A percentile compares a stretch with the other conserved stretches of the same genome.
Evolutionary conservation across 2,797 vertebrate species (phyloP).

Genomic region (Novumbra hubbsi): DNA sequence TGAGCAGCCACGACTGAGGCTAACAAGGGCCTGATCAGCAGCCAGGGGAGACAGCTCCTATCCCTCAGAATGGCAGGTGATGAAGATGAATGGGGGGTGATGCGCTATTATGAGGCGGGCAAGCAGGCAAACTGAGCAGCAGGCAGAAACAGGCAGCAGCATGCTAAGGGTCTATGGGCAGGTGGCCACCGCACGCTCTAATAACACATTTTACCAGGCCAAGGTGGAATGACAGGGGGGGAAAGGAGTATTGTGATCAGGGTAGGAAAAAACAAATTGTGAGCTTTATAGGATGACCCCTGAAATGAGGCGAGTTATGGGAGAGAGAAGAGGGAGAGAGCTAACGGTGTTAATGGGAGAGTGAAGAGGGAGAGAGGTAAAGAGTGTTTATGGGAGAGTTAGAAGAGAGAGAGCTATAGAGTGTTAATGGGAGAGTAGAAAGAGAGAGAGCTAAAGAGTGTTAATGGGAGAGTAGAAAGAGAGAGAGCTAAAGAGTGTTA

Average conservation of each 20-base stretch:
- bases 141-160: conserved; percentile 21
- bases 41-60: conserved; percentile 33
- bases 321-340: background rate
- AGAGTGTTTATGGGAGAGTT: background rate
- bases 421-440: background rate
- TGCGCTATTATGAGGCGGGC: conserved; percentile 35
- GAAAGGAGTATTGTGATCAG: background rate
- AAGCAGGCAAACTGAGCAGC: background rate
- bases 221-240: conserved; percentile 6
- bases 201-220: conserved; percentile 44
- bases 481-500: no score
- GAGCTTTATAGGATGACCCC: background rate
- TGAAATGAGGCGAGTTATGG: background rate
- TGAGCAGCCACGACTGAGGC: conserved; percentile 19
- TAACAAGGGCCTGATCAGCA: conserved; percentile 48
- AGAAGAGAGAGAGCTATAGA: background rate
- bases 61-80: conserved; percentile 36
- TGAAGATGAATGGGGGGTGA: conserved; percentile 48
- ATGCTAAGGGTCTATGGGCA: conserved; percentile 36
- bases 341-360: no score
- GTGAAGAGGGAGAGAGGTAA: background rate
- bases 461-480: no score
- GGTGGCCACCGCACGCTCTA: conserved; percentile 47
- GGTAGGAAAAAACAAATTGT: background rate
- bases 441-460: background rate